Evolutionary conservation across 2,888 invertebrate species (phyloP), one percentile per base, ranked within the genome.

Genomic region (Bugulina stolonifera): DNA sequence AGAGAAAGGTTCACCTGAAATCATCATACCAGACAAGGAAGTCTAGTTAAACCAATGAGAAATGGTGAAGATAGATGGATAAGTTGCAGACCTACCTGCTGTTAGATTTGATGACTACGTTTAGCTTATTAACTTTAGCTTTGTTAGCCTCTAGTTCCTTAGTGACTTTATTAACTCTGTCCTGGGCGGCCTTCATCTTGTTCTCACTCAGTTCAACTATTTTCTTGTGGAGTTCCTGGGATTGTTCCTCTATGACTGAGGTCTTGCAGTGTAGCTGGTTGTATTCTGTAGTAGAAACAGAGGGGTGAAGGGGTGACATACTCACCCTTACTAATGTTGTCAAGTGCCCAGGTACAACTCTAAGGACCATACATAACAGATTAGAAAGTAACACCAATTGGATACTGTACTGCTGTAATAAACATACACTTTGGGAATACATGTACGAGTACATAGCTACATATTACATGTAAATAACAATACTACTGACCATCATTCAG

Each of bases 121-220:
- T 82, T 14, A 85, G 81, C 75, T 86, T 86, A 23, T 86, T 87
- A 54, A 87, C 84, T 73, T 85, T 84, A 35, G 85, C 85, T 18
- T 80, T 82, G 0, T 91, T 87, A 80, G 91, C 91, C 72, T 91
- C 91, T 1, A 93, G 89, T 75, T 90, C 89, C 76, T 89, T 90
- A 0, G 86, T 86, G 0, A 90, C 82, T 1, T 89, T 90, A 57
- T 90, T 89, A 0, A 94, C 89, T 69, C 80, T 73, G 0, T 79
- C 76, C 74, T 83, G 82, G 2, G 79, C 87, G 0, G 89, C 88
- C 72, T 81, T 78, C 77, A 84, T 76, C 76, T 83, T 82, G 25
- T 80, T 77, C 2, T 81, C 82, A 14, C 82, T 83, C n/a, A 85
- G 82, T 34, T 83, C 82, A 80, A 85, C 81, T 69, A 86, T 86